Percentiles rank a stretch among this genome's conserved stretches.
These are phyloP conservation scores for Eristalinus aeneus DNA, from an alignment of 2,888 invertebrate genomes.

Conservation along the genomic window DNA sequence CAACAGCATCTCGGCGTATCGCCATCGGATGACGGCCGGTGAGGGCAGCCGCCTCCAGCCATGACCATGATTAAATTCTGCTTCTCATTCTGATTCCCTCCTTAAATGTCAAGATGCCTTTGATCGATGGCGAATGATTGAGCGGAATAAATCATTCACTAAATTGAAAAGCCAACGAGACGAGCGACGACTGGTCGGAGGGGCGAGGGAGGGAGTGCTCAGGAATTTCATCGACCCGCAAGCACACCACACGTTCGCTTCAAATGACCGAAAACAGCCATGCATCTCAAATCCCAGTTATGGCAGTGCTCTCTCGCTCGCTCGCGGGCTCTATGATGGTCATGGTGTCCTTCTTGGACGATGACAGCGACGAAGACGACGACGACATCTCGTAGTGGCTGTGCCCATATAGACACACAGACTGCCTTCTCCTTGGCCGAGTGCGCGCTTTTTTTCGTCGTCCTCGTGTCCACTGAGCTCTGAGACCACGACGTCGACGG, in stretches of 20 bases:
- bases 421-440: not conserved
- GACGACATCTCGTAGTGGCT: not conserved
- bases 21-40: not conserved
- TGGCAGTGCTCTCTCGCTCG: constrained; percentile 31
- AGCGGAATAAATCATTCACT: constrained; percentile 70
- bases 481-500: constrained; percentile 17
- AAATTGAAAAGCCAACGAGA: constrained; percentile 56
- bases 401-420: not conserved
- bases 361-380: not conserved
- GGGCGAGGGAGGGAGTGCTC: not conserved
- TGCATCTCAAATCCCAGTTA: constrained; percentile 67
- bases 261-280: constrained; percentile 55
- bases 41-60: constrained; percentile 16
- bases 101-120: constrained; percentile 65
- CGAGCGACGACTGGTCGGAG: not conserved
- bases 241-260: constrained; percentile 1
- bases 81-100: constrained; percentile 59
- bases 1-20: not conserved
- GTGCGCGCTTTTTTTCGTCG: not conserved
- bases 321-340: no score
- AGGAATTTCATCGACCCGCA: constrained; percentile 21
- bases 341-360: constrained; percentile 51
- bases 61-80: constrained; percentile 66
- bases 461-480: not conserved
- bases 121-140: constrained; percentile 70